Evolutionary conservation across 2,888 invertebrate species (phyloP).

Genomic region (Oscheius sp.): DNA sequence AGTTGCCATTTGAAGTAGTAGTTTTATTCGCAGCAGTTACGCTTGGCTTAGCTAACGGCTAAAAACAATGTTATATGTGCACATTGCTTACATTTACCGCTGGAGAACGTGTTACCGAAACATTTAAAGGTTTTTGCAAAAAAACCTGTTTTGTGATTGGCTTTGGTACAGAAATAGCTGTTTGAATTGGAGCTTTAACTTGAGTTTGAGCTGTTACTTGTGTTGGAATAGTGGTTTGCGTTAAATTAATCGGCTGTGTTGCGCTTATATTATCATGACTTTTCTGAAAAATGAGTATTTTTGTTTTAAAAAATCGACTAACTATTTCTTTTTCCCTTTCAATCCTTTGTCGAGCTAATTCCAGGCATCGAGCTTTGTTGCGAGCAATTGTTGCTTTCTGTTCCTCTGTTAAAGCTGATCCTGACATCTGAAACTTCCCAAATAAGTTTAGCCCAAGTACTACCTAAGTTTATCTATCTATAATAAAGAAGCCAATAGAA

Average conservation of each 20-base stretch:
- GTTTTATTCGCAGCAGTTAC: no score
- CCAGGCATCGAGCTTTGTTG: no score
- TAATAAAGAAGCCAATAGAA: not conserved
- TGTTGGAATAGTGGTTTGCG: not conserved
- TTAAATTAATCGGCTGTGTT: not conserved
- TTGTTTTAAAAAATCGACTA: not conserved
- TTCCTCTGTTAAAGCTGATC: slow-evolving; percentile 11
- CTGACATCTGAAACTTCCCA: not conserved
- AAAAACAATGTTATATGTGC: no score
- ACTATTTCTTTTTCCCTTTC: slow-evolving; percentile 33
- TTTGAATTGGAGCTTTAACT: not conserved
- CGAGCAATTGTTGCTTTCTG: slow-evolving; percentile 34
- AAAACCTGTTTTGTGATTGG: no score
- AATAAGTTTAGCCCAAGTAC: no score
- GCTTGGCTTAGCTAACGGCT: no score
- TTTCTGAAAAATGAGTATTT: no score
- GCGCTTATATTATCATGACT: not conserved
- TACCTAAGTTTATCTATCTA: no score
- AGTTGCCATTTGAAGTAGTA: no score
- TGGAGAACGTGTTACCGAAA: no score
- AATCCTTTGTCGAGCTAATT: slow-evolving; percentile 38
- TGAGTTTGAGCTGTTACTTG: not conserved
- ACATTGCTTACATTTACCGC: no score
- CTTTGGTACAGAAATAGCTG: not conserved
- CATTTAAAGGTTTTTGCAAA: no score